phyloP scores from a whole-genome alignment of 2,888 invertebrate genomes.

The Noctua pronuba region DNA sequence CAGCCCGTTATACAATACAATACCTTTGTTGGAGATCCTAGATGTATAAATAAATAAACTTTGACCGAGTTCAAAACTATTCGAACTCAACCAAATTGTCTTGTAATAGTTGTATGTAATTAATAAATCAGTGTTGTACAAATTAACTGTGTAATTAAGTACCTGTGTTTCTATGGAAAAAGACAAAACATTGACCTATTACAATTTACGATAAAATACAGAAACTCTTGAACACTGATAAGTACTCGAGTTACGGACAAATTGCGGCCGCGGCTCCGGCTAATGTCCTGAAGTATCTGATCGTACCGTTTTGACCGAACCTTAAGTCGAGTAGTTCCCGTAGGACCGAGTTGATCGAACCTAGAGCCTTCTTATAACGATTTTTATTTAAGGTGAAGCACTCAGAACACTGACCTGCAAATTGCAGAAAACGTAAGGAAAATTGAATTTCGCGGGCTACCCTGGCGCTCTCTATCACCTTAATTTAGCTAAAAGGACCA shows the following conservation, averaged over 20 bases:
- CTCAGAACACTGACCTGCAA: too few species aligned
- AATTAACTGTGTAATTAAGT: slow-evolving; percentile 24
- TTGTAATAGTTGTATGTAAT: too few species aligned
- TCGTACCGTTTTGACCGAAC: neutral
- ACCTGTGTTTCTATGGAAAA: slow-evolving; percentile 33
- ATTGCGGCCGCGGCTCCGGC: neutral
- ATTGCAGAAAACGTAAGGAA: too few species aligned
- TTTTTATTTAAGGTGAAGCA: too few species aligned
- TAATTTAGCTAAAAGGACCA: neutral
- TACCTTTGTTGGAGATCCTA: too few species aligned
- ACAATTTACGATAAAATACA: slow-evolving; percentile 14
- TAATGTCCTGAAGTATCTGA: neutral
- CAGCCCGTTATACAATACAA: too few species aligned
- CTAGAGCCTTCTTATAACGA: too few species aligned
- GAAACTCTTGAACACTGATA: slow-evolving; percentile 8
- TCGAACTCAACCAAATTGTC: neutral
- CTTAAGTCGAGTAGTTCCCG: neutral
- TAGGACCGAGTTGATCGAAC: neutral
- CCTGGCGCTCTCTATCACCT: too few species aligned
- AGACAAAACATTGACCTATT: slow-evolving; percentile 17
- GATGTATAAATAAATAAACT: too few species aligned
- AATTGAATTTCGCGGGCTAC: too few species aligned
- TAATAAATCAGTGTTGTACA: neutral
- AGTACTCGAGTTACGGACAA: neutral
- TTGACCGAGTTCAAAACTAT: neutral